phyloP scores from a whole-genome alignment of 2,888 invertebrate genomes.

The Meliscaeva auricollis region DNA sequence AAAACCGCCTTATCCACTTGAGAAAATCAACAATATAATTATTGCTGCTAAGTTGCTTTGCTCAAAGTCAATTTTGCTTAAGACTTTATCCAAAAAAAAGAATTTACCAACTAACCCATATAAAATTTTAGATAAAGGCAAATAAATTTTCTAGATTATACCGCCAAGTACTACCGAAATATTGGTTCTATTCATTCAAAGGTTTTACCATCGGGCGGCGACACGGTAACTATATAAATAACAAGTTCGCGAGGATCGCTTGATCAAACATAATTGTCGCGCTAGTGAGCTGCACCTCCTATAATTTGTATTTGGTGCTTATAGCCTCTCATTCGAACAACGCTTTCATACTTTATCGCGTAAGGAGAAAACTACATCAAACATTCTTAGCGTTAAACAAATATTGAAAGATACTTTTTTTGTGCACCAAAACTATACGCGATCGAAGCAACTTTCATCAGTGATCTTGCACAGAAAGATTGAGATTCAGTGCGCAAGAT shows the following conservation, averaged over 20 bases:
- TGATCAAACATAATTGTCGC: constrained; percentile 39
- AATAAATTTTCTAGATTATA: constrained; percentile 56
- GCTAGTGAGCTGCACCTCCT: constrained; percentile 46
- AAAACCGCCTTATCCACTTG: constrained; percentile 15
- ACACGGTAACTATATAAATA: constrained; percentile 59
- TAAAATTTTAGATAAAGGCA: constrained; percentile 50
- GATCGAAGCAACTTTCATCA: constrained; percentile 8
- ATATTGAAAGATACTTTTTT: constrained; percentile 33
- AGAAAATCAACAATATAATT: constrained; percentile 14
- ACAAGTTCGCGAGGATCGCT: constrained; percentile 43
- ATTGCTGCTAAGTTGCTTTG: neutral
- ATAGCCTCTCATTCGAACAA: constrained; percentile 36
- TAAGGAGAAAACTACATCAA: neutral
- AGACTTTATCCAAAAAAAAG: constrained; percentile 21
- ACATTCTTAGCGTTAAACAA: constrained; percentile 16
- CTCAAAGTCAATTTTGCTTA: neutral
- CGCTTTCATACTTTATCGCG: constrained; percentile 36
- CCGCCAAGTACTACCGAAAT: constrained; percentile 49
- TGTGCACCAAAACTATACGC: neutral
- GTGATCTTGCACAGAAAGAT: constrained; percentile 22
- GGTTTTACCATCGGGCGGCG: constrained; percentile 4
- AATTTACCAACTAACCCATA: neutral
- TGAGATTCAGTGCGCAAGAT: constrained; percentile 32
- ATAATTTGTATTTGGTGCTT: neutral
- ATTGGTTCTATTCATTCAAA: neutral